Conservation (phyloP, 1,140 invertebrate genomes). For the Ectropis grisescens region DNA sequence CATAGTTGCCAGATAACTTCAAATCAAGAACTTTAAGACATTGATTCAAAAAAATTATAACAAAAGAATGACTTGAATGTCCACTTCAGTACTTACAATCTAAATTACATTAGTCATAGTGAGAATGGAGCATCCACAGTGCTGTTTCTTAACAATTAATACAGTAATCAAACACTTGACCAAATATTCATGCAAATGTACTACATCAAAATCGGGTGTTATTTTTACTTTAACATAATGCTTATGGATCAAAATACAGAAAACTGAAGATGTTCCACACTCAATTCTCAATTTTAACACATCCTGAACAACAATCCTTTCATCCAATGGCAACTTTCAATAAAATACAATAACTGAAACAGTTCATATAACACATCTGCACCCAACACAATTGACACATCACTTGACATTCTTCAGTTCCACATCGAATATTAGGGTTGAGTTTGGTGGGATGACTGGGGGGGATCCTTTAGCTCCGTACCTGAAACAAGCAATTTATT, state of each 20-base stretch:
- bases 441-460: constrained; percentile 87
- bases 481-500: constrained; percentile 66
- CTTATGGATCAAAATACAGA: no score
- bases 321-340: constrained; percentile 25
- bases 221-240: no score
- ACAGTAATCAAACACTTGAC: not conserved
- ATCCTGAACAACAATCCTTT: constrained; percentile 6
- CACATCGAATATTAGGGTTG: constrained; percentile 88
- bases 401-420: constrained; percentile 87
- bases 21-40: no score
- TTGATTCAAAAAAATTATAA: no score
- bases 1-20: no score
- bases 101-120: no score
- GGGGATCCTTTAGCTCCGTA: constrained; percentile 86
- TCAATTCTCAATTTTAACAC: no score
- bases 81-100: no score
- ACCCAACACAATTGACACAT: constrained; percentile 22
- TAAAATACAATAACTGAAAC: constrained; percentile 20
- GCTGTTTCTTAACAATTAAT: no score
- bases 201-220: constrained; percentile 13
- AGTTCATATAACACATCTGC: constrained; percentile 15
- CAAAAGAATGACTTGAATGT: no score
- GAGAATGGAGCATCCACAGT: no score
- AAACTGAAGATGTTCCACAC: constrained; percentile 19
- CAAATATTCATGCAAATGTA: constrained; percentile 13